A percentile compares a stretch with the other conserved stretches of the same genome.
Evolutionary conservation across 2,113 vertebrate species (phyloP).

Genomic region (Varanus salvator): DNA sequence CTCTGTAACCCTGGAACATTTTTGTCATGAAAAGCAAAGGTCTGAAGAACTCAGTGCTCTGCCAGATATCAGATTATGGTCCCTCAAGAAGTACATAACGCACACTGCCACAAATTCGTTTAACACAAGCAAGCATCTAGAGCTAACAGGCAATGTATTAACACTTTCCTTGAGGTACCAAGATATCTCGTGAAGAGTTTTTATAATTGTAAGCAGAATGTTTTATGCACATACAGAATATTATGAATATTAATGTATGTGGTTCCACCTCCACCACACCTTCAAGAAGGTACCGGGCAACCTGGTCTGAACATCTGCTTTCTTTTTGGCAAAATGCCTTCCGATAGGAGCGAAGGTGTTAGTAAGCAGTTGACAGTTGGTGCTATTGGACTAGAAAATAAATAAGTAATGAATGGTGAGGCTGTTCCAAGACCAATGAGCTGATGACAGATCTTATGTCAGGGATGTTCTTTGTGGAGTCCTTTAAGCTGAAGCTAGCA

Average conservation of each 20-base stretch:
- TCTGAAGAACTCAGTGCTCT: neutral
- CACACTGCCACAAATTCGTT: neutral
- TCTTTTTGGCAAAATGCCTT: neutral
- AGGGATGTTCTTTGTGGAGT: conserved; percentile 24
- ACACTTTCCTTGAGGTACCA: neutral
- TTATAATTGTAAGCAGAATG: neutral
- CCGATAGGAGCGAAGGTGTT: neutral
- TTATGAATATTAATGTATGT: neutral
- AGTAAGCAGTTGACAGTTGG: conserved; percentile 45
- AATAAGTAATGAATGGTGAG: conserved; percentile 32
- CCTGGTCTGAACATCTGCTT: neutral
- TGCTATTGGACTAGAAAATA: conserved; percentile 42
- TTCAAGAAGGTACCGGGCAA: neutral
- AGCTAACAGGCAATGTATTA: neutral
- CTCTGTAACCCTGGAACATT: neutral
- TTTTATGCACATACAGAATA: too few species aligned
- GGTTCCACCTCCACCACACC: too few species aligned
- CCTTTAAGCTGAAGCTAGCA: conserved; percentile 12
- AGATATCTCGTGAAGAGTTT: neutral
- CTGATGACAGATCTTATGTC: conserved; percentile 22
- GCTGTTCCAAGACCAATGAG: conserved; percentile 29
- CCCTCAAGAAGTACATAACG: neutral
- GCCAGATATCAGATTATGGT: neutral
- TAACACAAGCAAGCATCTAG: neutral
- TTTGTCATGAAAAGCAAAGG: neutral